phyloP scores from a whole-genome alignment of 1,140 invertebrate genomes.

The Drosophila ananassae region DNA sequence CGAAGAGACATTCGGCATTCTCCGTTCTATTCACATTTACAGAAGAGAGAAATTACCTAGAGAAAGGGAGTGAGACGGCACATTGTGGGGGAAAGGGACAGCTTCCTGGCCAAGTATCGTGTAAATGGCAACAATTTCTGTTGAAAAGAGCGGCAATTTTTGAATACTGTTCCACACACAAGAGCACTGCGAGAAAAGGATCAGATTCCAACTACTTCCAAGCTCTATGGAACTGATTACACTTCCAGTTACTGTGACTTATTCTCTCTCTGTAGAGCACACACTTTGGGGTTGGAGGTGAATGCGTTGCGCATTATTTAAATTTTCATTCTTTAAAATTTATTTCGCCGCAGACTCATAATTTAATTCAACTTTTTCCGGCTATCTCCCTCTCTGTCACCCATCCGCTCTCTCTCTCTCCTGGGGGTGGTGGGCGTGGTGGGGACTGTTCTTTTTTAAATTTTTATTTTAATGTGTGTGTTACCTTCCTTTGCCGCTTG shows the following conservation, averaged over 20 bases:
- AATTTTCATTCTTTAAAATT: slow-evolving; percentile 63
- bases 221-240: background rate
- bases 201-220: background rate
- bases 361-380: slow-evolving; percentile 56
- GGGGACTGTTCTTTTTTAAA: slow-evolving; percentile 3
- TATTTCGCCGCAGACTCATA: slow-evolving; percentile 57
- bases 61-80: slow-evolving; percentile 3
- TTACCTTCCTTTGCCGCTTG: slow-evolving; percentile 23
- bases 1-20: slow-evolving; percentile 36
- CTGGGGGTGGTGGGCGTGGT: background rate
- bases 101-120: slow-evolving; percentile 51
- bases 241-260: background rate
- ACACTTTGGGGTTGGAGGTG: slow-evolving; percentile 22
- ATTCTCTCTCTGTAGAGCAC: slow-evolving; percentile 6
- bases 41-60: slow-evolving; percentile 40
- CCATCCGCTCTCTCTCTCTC: background rate
- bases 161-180: slow-evolving; percentile 10
- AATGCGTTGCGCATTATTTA: slow-evolving; percentile 57
- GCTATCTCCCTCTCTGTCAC: background rate
- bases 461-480: slow-evolving; percentile 38
- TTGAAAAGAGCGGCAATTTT: slow-evolving; percentile 32
- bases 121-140: slow-evolving; percentile 63
- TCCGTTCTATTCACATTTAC: slow-evolving; percentile 32
- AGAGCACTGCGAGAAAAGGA: background rate
- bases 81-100: background rate